These are phyloP conservation scores for Eubasilissa regina DNA, from an alignment of 1,140 invertebrate species.

Conservation along the genomic window DNA sequence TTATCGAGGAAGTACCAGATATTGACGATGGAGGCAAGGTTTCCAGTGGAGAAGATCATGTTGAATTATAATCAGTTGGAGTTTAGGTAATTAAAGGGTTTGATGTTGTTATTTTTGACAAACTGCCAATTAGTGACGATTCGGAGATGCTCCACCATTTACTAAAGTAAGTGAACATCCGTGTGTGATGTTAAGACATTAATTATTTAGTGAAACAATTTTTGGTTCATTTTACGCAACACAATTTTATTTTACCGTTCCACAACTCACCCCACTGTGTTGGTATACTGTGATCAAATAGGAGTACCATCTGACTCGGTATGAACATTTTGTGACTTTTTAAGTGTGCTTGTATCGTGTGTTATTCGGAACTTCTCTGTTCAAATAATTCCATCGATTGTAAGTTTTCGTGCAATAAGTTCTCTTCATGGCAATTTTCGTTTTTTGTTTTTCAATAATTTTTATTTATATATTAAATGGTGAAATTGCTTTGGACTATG, in stretches of 20 bases:
- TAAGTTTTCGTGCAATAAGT: constrained; percentile 27
- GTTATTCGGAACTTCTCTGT: not conserved
- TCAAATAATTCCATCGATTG: constrained; percentile 17
- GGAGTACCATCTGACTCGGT: constrained; percentile 3
- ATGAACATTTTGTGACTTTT: constrained; percentile 30
- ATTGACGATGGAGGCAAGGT: constrained; percentile 56
- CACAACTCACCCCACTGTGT: constrained; percentile 1
- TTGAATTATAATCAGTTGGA: constrained; percentile 69
- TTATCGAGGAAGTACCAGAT: constrained; percentile 46
- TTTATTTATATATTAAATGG: constrained; percentile 13
- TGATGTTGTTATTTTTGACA: not conserved
- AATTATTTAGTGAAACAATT: constrained; percentile 16
- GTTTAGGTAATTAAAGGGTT: constrained; percentile 29
- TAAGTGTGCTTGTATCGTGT: not conserved
- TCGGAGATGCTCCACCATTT: constrained; percentile 3
- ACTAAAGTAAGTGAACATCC: constrained; percentile 10
- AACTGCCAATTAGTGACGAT: constrained; percentile 8
- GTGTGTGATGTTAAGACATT: constrained; percentile 24
- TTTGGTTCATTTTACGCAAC: constrained; percentile 2
- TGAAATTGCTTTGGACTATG: constrained; percentile 13
- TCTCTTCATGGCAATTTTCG: not conserved
- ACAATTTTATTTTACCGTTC: not conserved
- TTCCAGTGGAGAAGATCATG: constrained; percentile 66
- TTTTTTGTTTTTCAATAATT: constrained; percentile 7
- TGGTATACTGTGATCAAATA: constrained; percentile 27